Percentiles rank a stretch among this genome's conserved stretches.
Evolutionary conservation across 2,113 vertebrate genomes (phyloP).

Genomic region (Hepsetus odoe): DNA sequence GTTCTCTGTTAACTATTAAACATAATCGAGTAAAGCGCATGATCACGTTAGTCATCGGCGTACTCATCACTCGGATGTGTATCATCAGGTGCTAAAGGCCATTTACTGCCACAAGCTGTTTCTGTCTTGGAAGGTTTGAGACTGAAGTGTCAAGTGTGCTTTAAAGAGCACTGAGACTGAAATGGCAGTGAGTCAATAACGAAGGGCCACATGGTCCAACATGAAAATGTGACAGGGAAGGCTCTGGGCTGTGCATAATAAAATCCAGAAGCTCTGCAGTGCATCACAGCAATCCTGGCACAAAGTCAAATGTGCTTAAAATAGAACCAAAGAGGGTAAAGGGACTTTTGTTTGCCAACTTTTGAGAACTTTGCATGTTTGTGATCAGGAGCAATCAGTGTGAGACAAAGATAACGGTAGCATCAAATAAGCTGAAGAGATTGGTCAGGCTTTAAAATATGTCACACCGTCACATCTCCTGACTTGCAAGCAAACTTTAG

Average conservation of each 20-base stretch:
- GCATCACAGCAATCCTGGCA: conserved; percentile 3
- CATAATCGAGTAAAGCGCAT: background rate
- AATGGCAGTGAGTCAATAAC: background rate
- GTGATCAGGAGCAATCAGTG: background rate
- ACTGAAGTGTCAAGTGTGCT: conserved; percentile 5
- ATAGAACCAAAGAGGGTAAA: no score
- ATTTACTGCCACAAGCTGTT: background rate
- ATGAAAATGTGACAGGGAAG: background rate
- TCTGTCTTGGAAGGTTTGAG: background rate
- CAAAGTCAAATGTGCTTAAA: background rate
- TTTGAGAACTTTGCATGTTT: background rate
- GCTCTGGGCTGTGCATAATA: conserved; percentile 21
- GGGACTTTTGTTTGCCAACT: background rate
- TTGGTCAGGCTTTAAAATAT: background rate
- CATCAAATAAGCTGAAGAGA: background rate
- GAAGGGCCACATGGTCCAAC: background rate
- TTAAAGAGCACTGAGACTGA: conserved; percentile 13
- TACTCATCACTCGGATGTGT: background rate
- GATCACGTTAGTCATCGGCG: conserved; percentile 21
- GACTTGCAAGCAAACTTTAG: conserved; percentile 2
- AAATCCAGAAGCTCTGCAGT: background rate
- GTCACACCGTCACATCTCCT: background rate
- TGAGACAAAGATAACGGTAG: background rate
- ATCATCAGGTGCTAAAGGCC: conserved; percentile 5
- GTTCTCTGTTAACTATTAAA: conserved; percentile 6